phyloP scores from a whole-genome alignment of 2,797 vertebrate genomes.

The Phataginus tricuspis region DNA sequence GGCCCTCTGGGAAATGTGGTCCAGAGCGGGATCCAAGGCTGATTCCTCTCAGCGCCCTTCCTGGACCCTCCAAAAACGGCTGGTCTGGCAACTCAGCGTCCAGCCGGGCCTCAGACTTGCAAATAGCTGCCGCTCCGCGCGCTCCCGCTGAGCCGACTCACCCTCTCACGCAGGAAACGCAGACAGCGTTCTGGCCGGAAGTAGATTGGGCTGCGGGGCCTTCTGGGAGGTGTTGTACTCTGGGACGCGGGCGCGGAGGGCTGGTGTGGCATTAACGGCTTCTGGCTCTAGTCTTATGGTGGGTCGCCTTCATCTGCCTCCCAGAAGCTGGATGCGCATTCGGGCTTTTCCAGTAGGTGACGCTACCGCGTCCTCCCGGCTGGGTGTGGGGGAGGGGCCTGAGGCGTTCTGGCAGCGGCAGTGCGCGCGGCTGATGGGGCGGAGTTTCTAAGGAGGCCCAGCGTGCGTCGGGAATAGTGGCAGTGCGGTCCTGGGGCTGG shows the following conservation, averaged over 20 bases:
- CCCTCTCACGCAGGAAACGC: neutral
- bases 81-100: neutral
- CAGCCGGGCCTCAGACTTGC: no score
- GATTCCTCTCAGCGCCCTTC: neutral
- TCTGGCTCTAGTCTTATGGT: rapidly evolving
- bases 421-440: neutral
- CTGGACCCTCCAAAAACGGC: neutral
- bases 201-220: neutral
- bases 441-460: neutral
- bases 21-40: neutral
- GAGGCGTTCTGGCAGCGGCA: neutral
- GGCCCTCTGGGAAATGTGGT: slow-evolving; percentile 70
- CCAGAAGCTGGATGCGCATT: neutral
- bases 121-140: rapidly evolving
- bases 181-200: neutral
- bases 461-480: neutral
- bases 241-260: neutral
- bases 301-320: neutral
- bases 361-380: neutral
- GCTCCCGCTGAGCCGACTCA: rapidly evolving
- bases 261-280: rapidly evolving
- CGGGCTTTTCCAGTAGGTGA: neutral
- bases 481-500: neutral
- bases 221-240: slow-evolving; percentile 42
- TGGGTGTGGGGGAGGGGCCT: neutral